These are phyloP conservation scores for Drosophila tropicalis DNA, from an alignment of 1,140 invertebrate genomes.

Conservation along the genomic window DNA sequence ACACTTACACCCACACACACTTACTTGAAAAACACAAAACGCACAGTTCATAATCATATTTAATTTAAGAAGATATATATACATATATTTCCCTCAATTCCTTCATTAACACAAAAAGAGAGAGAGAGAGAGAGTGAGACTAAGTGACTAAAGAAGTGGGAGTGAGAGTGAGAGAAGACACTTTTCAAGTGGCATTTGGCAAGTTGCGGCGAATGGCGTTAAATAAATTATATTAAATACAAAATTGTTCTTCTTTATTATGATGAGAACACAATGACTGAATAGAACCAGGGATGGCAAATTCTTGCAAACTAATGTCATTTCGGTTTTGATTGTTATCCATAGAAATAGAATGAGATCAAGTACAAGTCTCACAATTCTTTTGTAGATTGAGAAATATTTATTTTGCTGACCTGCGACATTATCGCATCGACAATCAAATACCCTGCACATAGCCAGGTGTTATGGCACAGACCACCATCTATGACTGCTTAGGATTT, in stretches of 20 bases:
- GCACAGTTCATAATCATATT: conserved; percentile 6
- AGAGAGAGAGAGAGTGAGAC: background rate
- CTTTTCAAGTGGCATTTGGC: conserved; percentile 18
- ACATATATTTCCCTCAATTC: background rate
- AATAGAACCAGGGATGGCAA: conserved; percentile 7
- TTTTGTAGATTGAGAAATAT: background rate
- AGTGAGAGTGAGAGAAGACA: conserved; percentile 11
- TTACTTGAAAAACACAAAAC: background rate
- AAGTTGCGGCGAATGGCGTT: conserved; percentile 31
- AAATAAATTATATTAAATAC: conserved; percentile 45
- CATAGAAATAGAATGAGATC: conserved; percentile 3
- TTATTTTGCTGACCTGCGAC: background rate
- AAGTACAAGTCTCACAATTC: background rate
- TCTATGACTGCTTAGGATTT: no score
- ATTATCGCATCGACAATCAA: background rate
- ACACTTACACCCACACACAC: conserved; percentile 9
- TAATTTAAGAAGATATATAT: conserved; percentile 2
- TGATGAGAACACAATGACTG: conserved; percentile 7
- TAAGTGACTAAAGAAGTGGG: background rate
- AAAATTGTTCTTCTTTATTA: conserved; percentile 27
- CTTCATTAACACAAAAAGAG: background rate
- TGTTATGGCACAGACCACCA: no score
- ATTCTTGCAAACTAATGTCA: conserved; percentile 6
- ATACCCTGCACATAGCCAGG: background rate
- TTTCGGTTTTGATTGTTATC: background rate